A percentile compares a stretch with the other conserved stretches of the same genome.
These are phyloP conservation scores for Microtus ochrogaster DNA, from an alignment of 2,113 vertebrate genomes.

Conservation along the genomic window DNA sequence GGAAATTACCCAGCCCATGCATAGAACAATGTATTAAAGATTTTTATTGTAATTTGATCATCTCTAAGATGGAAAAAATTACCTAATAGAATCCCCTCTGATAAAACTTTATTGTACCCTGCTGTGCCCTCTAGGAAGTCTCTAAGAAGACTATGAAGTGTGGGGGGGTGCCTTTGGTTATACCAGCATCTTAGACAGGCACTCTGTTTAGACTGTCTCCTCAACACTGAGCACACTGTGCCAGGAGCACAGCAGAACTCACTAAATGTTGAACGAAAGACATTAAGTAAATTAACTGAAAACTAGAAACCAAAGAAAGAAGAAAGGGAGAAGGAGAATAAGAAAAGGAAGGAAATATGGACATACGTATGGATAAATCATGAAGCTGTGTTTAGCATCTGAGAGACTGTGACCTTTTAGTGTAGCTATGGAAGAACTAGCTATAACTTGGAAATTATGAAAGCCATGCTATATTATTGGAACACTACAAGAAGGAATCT, in stretches of 20 bases:
- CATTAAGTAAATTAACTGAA: neutral
- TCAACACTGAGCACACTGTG: neutral
- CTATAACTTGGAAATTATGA: too few species aligned
- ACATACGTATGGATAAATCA: neutral
- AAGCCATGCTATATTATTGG: neutral
- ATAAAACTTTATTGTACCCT: neutral
- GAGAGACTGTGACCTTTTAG: neutral
- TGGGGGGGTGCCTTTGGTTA: neutral
- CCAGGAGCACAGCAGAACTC: neutral
- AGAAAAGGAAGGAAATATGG: neutral
- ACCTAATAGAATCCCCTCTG: neutral
- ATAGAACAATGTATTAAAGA: neutral
- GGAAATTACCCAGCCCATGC: neutral
- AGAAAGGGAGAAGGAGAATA: neutral
- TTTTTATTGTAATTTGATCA: neutral
- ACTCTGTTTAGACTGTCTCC: neutral
- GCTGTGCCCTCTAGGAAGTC: neutral
- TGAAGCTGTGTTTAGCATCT: neutral
- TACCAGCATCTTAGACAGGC: neutral
- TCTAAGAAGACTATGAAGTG: neutral
- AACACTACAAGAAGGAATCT: neutral
- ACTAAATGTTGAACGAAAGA: neutral
- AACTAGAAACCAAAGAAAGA: neutral
- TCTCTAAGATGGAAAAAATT: neutral
- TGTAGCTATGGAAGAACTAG: neutral